Base-by-base conservation (phyloP, 2,888 invertebrate species). In the Acanthacorydalis orientalis region DNA sequence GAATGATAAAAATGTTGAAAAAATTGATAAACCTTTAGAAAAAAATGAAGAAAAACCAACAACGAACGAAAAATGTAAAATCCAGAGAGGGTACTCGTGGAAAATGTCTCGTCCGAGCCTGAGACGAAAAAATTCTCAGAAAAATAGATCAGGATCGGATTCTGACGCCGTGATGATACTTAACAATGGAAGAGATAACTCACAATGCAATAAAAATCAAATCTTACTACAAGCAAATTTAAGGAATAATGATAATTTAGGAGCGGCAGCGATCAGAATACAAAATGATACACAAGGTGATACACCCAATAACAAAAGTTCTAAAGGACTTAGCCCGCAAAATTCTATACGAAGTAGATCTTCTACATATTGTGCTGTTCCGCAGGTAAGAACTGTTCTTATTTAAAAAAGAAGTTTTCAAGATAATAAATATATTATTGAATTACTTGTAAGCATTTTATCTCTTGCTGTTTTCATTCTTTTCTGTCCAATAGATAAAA, bases 271-370 rank as follows among this genome's bases (percentile, higher is more conserved):
- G 7, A 73, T 73, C 59, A 73, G 78, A 51, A 83, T 83, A 56
- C 79, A 83, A 60, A 83, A 83, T 60, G 82, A 85, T 58, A 85
- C 83, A 1, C 84, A 83, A 59, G 78, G 79, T 31, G 83, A 80
- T 57, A 64, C 75, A 37, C 76, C 78, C 7, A 78, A 80, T 62
- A 80, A 79, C 70, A 73, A 59, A 64, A 70, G 68, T 61, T 63
- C 64, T 52, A 71, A 65, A 54, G 63, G 69, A 35, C 62, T 80
- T 50, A 83, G 81, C 60, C 81, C 83, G 16, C 83, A 83, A 60
- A 82, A 81, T 64, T 81, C 83, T 12, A 72, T 81, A 53, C 72
- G 73, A 57, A 71, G 74, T 58, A 60, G 65, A 54, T 59, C 65
- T 47, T 64, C 66, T 50, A 64, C 65, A 33, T 62, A 62, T 57